Percentiles rank a stretch among this genome's conserved stretches.
phyloP scores from a whole-genome alignment of 2,888 invertebrate species.

The Kuschelorhynchus macadamiae region DNA sequence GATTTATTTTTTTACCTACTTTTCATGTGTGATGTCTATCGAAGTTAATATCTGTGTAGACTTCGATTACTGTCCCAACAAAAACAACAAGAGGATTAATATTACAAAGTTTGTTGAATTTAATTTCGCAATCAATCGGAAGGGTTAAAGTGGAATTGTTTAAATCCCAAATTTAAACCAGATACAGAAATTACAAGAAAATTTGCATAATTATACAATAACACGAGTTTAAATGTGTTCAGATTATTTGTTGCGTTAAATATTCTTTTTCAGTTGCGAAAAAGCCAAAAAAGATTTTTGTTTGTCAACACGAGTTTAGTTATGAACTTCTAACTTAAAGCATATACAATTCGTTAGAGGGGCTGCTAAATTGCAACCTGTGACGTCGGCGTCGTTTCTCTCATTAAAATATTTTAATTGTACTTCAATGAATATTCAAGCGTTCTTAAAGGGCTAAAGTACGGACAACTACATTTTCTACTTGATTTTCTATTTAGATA shows the following conservation, averaged over 20 bases:
- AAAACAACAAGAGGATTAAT: too few relatives aligned
- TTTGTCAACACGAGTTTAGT: too few relatives aligned
- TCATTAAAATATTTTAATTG: slow-evolving; percentile 69
- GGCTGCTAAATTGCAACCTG: slow-evolving; percentile 56
- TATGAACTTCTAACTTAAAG: slow-evolving; percentile 53
- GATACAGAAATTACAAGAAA: slow-evolving; percentile 55
- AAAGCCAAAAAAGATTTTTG: too few relatives aligned
- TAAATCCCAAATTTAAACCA: slow-evolving; percentile 28
- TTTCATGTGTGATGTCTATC: too few relatives aligned
- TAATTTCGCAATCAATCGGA: slow-evolving; percentile 7
- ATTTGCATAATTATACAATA: slow-evolving; percentile 65
- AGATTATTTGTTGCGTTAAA: too few relatives aligned
- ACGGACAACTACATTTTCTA: background rate
- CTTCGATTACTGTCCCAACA: too few relatives aligned
- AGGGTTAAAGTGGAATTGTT: slow-evolving; percentile 27
- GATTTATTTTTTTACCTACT: too few relatives aligned
- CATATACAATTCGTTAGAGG: slow-evolving; percentile 57
- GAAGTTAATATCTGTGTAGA: too few relatives aligned
- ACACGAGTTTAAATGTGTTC: too few relatives aligned
- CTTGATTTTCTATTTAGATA: too few relatives aligned
- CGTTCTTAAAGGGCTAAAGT: slow-evolving; percentile 42
- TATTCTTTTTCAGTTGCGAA: too few relatives aligned
- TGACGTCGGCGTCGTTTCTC: slow-evolving; percentile 55
- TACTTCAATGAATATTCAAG: slow-evolving; percentile 65
- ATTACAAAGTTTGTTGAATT: too few relatives aligned